Base-by-base conservation (phyloP, 2,797 vertebrate genomes). In the Paratrypauchen microcephalus region DNA sequence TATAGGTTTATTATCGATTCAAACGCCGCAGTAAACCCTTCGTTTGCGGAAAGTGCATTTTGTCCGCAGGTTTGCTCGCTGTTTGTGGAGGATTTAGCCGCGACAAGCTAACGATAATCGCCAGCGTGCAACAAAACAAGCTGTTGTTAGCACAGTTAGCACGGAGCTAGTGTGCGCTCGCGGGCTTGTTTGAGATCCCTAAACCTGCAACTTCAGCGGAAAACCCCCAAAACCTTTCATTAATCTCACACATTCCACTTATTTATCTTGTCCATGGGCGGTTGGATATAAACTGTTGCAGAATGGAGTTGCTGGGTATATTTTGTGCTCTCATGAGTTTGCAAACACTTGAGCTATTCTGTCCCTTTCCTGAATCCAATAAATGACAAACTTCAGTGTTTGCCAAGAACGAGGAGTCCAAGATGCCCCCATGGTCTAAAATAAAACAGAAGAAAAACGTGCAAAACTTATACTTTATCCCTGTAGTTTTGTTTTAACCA, bases 51-150 rank as follows among this genome's bases (percentile, higher is more conserved):
- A 70, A 65, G n/a, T 4, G 1, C 32, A 4, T 48, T 58, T 3
- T 39, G 48, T 59, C 24, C 72, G 75, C 54, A 60, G 56, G 47
- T 73, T 52, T 66, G 60, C 60, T 63, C n/a, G 1, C 30, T 66
- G 32, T 66, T 73, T 75, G 70, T 78, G 69, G 55, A 66, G 76
- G 69, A 75, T 45, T 81, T 83, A 80, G 74, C 71, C 70, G 63
- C 39, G 36, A 63, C 68, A 67, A 24, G 23, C 65, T 52, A 83
- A 87, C 58, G 58, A 80, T 86, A 84, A 84, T n/a, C n/a, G 89
- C 90, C 88, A 85, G 79, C 85, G 65, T 81, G 70, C 81, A 86
- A 85, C 77, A 79, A 84, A 86, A 90, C 86, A 81, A 83, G 83
- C 83, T 75, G 80, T 77, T 70, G 82, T 82, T 90, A 91, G 83